These are phyloP conservation scores for Drosophila orosa DNA, from an alignment of 1,140 invertebrate genomes.

Conservation along the genomic window DNA sequence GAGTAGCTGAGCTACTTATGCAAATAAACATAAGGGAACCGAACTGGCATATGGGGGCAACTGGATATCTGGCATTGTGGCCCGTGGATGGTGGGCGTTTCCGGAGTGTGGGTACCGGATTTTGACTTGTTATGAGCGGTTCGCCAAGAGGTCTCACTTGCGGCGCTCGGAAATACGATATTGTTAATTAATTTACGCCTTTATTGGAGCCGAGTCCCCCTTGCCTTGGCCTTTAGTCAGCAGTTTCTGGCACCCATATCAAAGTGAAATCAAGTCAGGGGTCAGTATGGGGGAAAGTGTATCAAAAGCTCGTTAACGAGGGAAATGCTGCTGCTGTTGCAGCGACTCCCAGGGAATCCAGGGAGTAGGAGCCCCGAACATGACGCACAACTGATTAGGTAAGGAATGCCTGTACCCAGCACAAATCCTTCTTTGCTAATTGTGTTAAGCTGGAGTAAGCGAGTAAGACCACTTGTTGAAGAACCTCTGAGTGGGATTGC, in stretches of 20 bases:
- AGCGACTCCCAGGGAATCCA: neutral
- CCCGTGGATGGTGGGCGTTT: conserved; percentile 40
- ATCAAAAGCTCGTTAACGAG: conserved; percentile 63
- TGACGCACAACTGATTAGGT: conserved; percentile 32
- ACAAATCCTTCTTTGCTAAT: neutral
- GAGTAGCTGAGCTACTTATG: conserved; percentile 70
- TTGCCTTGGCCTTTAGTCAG: conserved; percentile 48
- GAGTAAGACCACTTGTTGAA: neutral
- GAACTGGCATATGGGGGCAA: conserved; percentile 31
- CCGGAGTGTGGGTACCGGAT: conserved; percentile 11
- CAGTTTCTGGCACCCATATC: conserved; percentile 67
- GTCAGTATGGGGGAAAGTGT: conserved; percentile 54
- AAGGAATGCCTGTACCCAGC: neutral
- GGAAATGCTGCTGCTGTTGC: neutral
- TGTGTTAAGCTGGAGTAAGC: neutral
- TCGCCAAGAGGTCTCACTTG: conserved; percentile 28
- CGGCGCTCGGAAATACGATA: conserved; percentile 71
- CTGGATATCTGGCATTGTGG: conserved; percentile 32
- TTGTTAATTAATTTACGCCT: conserved; percentile 82
- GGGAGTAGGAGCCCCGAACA: conserved; percentile 5
- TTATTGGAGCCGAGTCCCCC: conserved; percentile 42
- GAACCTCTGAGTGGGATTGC: neutral
- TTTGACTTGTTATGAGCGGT: conserved; percentile 52
- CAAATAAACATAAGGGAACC: conserved; percentile 71
- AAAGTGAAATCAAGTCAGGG: conserved; percentile 62